Evolutionary conservation across 1,140 invertebrate genomes (phyloP).

Genomic region (Aricia agestis): DNA sequence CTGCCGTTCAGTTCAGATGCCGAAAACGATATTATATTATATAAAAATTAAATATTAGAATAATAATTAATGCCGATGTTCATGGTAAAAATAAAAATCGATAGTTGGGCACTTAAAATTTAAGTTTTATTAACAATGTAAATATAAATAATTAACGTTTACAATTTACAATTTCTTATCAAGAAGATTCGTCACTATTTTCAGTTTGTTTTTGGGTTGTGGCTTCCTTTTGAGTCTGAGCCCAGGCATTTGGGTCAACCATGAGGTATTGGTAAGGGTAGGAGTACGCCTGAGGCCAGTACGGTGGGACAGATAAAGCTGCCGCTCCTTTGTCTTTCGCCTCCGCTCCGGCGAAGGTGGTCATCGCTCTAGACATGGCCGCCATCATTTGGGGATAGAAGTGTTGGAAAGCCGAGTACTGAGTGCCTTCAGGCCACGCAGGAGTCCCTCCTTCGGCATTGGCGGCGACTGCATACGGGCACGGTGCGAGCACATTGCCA

Average conservation of each 20-base stretch:
- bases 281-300: conserved; percentile 41
- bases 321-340: conserved; percentile 33
- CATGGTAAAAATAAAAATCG: too few relatives aligned
- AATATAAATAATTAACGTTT: neutral
- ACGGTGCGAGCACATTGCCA: conserved; percentile 29
- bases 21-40: too few relatives aligned
- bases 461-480: conserved; percentile 38
- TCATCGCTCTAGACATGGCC: conserved; percentile 47
- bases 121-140: neutral
- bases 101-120: too few relatives aligned
- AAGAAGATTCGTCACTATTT: conserved; percentile 26
- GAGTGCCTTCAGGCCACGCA: conserved; percentile 27
- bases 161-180: too few relatives aligned
- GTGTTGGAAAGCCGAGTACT: conserved; percentile 40
- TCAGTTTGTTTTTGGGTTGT: conserved; percentile 25
- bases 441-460: neutral
- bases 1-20: too few relatives aligned
- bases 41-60: too few relatives aligned
- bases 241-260: conserved; percentile 51
- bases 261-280: conserved; percentile 59
- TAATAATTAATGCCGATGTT: too few relatives aligned
- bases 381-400: conserved; percentile 62
- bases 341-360: conserved; percentile 38
- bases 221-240: conserved; percentile 32
- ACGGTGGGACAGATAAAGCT: conserved; percentile 30